Evolutionary conservation across 1,140 invertebrate genomes (phyloP).

Genomic region (Andrena cerasifolii): DNA sequence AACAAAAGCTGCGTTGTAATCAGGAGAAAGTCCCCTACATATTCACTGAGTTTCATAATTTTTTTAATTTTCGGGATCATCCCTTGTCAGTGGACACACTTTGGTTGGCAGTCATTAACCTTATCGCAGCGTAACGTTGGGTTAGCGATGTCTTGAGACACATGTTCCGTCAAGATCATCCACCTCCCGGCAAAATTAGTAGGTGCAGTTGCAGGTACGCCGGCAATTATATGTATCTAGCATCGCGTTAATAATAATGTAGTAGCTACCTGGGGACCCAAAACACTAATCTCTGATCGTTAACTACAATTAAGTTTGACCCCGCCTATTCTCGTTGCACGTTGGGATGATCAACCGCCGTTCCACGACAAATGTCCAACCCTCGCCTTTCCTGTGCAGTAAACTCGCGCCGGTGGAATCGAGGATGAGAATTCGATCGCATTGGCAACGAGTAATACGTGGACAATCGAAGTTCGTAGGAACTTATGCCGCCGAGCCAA

Average conservation of each 20-base stretch:
- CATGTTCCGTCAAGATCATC: slow-evolving; percentile 49
- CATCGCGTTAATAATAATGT: slow-evolving; percentile 66
- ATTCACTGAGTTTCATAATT: too few species aligned
- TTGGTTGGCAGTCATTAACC: background rate
- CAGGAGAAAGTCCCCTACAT: too few species aligned
- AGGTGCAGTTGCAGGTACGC: slow-evolving; percentile 55
- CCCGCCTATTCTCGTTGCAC: slow-evolving; percentile 38
- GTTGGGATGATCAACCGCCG: slow-evolving; percentile 46
- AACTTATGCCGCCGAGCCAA: background rate
- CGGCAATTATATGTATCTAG: slow-evolving; percentile 42
- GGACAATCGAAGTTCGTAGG: background rate
- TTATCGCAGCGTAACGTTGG: slow-evolving; percentile 18
- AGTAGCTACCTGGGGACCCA: slow-evolving; percentile 46
- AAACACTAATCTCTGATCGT: slow-evolving; percentile 65
- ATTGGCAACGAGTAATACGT: too few species aligned
- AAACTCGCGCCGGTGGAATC: too few species aligned
- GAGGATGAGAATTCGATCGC: background rate
- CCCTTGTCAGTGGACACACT: background rate
- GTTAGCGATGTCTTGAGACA: slow-evolving; percentile 29
- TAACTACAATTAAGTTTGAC: slow-evolving; percentile 68
- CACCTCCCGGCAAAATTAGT: slow-evolving; percentile 52
- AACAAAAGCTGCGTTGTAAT: too few species aligned
- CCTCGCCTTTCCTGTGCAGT: too few species aligned
- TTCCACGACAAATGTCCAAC: background rate
- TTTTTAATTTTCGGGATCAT: too few species aligned